A percentile compares a stretch with the other conserved stretches of the same genome.
phyloP scores from a whole-genome alignment of 2,797 vertebrate species.

The Lagocephalus sceleratus region DNA sequence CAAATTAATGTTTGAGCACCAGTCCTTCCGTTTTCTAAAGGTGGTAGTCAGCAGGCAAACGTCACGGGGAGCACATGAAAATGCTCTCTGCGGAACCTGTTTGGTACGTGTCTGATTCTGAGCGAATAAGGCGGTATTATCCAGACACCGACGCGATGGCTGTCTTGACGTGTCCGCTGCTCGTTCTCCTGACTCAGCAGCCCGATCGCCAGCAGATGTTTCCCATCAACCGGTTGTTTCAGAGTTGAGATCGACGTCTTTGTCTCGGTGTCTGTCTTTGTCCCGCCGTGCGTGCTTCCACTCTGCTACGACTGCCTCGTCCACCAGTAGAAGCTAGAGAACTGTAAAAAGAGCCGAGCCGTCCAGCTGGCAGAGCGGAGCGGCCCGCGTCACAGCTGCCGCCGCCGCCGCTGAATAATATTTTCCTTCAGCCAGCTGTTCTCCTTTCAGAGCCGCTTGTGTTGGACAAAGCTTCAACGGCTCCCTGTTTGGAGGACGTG shows the following conservation, averaged over 20 bases:
- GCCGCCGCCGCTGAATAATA: conserved; percentile 41
- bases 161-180: background rate
- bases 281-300: conserved; percentile 9
- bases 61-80: too few species aligned
- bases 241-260: conserved; percentile 15
- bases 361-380: conserved; percentile 37
- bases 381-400: conserved; percentile 23
- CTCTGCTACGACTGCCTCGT: background rate
- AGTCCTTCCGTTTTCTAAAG: too few species aligned
- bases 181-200: background rate
- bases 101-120: too few species aligned
- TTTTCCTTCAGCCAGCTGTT: conserved; percentile 62
- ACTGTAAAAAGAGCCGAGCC: conserved; percentile 19
- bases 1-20: too few species aligned
- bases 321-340: conserved; percentile 5
- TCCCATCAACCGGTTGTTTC: conserved; percentile 44
- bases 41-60: too few species aligned
- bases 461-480: conserved; percentile 27
- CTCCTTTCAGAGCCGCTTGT: conserved; percentile 40
- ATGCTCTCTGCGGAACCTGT: background rate
- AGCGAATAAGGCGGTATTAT: background rate
- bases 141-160: background rate
- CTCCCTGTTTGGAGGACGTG: conserved; percentile 45
- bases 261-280: conserved; percentile 6
- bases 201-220: conserved; percentile 40